These are phyloP conservation scores for Drosophila melanica DNA, from an alignment of 1,140 invertebrate species.

Conservation along the genomic window DNA sequence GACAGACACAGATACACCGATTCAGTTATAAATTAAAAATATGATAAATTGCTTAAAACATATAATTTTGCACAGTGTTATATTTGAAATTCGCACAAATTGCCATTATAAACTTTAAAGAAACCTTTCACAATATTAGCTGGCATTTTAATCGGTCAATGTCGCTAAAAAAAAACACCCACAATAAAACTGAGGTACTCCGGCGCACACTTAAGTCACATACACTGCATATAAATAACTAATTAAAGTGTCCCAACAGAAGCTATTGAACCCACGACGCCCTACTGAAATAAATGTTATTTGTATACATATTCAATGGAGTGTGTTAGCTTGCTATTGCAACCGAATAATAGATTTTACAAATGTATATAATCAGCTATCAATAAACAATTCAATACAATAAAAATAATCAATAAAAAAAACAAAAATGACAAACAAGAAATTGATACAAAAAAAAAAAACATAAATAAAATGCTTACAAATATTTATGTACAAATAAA, in stretches of 20 bases:
- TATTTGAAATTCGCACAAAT: constrained; percentile 1
- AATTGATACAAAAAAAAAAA: neutral
- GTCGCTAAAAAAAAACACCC: constrained; percentile 32
- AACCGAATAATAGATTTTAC: constrained; percentile 2
- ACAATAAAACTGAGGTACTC: constrained; percentile 19
- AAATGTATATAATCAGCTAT: neutral
- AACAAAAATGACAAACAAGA: neutral
- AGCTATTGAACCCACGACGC: constrained; percentile 57
- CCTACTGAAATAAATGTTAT: neutral
- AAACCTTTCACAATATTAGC: constrained; percentile 40
- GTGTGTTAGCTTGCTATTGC: neutral
- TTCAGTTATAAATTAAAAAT: too few species aligned
- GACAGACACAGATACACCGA: too few species aligned
- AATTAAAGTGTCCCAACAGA: constrained; percentile 29
- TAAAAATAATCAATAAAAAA: neutral
- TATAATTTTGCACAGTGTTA: too few species aligned
- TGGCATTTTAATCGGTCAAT: constrained; percentile 63
- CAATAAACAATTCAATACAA: neutral
- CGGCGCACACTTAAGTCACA: constrained; percentile 19
- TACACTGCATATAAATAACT: constrained; percentile 51
- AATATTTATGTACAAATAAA: too few species aligned
- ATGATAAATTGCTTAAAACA: too few species aligned
- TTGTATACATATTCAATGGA: neutral
- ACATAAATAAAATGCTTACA: too few species aligned
- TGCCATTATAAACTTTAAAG: constrained; percentile 8